Percentiles rank a stretch among this genome's conserved stretches.
phyloP scores from a whole-genome alignment of 2,888 invertebrate species.

The Maniola hyperantus region DNA sequence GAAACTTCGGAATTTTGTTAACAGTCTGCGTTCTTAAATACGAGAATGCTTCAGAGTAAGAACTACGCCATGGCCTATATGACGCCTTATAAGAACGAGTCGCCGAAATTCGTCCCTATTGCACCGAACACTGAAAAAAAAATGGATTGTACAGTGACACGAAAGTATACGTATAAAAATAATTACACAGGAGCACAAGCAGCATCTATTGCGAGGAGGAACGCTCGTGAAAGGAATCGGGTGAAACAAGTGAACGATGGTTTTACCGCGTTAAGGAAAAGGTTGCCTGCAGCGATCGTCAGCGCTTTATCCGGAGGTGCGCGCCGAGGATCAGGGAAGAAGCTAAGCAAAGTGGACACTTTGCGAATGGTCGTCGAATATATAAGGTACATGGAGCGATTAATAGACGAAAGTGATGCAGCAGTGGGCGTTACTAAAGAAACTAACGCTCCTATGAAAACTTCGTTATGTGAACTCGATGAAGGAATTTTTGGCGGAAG shows the following conservation, averaged over 20 bases:
- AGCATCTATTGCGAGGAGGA: constrained; percentile 93
- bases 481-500: constrained; percentile 66
- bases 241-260: constrained; percentile 98
- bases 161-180: constrained; percentile 86
- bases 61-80: constrained; percentile 45
- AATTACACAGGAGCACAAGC: constrained; percentile 85
- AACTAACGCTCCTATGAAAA: constrained; percentile 41
- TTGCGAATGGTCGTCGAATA: constrained; percentile 94
- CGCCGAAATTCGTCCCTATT: constrained; percentile 71
- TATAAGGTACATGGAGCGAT: constrained; percentile 90
- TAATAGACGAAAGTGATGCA: constrained; percentile 88
- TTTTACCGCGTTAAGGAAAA: constrained; percentile 92
- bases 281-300: constrained; percentile 91
- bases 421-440: constrained; percentile 59
- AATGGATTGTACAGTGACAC: constrained; percentile 72
- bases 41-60: constrained; percentile 42
- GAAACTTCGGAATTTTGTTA: constrained; percentile 46
- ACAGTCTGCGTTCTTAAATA: constrained; percentile 32
- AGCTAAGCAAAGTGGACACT: constrained; percentile 95
- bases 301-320: constrained; percentile 85
- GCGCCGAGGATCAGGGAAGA: constrained; percentile 90
- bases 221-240: constrained; percentile 97
- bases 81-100: constrained; percentile 47
- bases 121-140: constrained; percentile 80
- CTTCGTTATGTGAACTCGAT: constrained; percentile 55